Percentiles rank a stretch among this genome's conserved stretches.
Conservation (phyloP, 2,888 invertebrate genomes). For the Diarsia brunnea region DNA sequence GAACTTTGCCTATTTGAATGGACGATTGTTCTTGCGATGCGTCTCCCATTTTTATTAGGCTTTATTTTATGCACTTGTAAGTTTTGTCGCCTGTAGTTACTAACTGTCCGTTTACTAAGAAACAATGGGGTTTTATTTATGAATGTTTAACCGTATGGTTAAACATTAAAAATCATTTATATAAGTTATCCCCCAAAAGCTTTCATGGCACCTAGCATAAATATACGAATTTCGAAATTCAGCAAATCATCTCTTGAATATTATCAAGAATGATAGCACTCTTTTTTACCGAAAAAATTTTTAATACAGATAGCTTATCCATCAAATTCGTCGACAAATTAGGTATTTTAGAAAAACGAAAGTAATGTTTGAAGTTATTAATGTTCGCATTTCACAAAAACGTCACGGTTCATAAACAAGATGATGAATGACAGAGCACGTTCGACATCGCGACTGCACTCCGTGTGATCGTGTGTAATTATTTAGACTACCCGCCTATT, state of each 20-base stretch:
- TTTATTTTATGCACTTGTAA: conserved; percentile 63
- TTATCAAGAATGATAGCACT: neutral
- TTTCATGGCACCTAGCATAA: conserved; percentile 3
- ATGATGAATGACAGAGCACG: conserved; percentile 38
- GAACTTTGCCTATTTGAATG: conserved; percentile 87
- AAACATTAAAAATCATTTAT: neutral
- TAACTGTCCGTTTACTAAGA: conserved; percentile 31
- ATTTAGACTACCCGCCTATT: conserved; percentile 30
- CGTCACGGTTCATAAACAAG: conserved; percentile 49
- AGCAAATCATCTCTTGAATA: neutral
- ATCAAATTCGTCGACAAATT: conserved; percentile 23
- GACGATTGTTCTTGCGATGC: conserved; percentile 79
- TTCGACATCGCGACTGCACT: conserved; percentile 26
- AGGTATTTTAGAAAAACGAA: conserved; percentile 41
- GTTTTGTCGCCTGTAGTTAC: conserved; percentile 46
- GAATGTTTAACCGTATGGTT: neutral
- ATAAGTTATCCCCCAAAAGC: neutral
- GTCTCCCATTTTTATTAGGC: conserved; percentile 79
- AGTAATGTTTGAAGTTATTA: conserved; percentile 36
- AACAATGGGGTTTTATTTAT: conserved; percentile 6
- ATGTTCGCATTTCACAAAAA: conserved; percentile 51
- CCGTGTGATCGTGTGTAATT: conserved; percentile 27
- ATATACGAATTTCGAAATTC: neutral
- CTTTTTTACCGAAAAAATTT: neutral
- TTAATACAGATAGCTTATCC: conserved; percentile 8